Evolutionary conservation across 1,140 invertebrate genomes (phyloP).

Genomic region (Zaprionus ornatus): DNA sequence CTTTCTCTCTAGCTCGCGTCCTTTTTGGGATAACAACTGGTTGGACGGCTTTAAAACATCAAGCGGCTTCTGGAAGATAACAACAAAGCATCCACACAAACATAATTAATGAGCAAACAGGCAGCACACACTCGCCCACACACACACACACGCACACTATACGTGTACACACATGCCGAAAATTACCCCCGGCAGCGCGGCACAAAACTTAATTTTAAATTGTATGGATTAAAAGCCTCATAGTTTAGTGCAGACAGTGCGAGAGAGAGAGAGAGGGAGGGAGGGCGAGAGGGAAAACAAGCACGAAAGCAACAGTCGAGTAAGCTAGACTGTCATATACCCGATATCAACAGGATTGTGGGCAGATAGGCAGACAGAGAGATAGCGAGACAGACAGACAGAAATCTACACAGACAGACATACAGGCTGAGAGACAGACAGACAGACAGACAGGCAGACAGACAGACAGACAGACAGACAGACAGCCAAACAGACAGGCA

Average conservation of each 20-base stretch:
- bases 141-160: slow-evolving; percentile 8
- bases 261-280: neutral
- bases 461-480: no score
- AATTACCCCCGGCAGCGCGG: slow-evolving; percentile 11
- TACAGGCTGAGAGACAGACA: no score
- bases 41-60: slow-evolving; percentile 13
- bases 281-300: neutral
- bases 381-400: no score
- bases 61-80: slow-evolving; percentile 24
- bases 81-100: slow-evolving; percentile 40
- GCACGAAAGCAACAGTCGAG: no score
- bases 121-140: slow-evolving; percentile 30
- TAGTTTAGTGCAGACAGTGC: slow-evolving; percentile 53
- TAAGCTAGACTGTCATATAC: no score
- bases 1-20: neutral
- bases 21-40: neutral
- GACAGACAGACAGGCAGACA: no score
- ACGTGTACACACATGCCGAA: slow-evolving; percentile 11
- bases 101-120: slow-evolving; percentile 72
- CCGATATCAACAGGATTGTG: no score
- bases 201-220: slow-evolving; percentile 73
- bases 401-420: no score
- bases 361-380: no score
- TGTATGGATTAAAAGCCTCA: slow-evolving; percentile 71
- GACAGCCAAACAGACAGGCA: no score